These are phyloP conservation scores for Eptatretus burgeri DNA, from an alignment of 2,113 vertebrate species.

Conservation along the genomic window DNA sequence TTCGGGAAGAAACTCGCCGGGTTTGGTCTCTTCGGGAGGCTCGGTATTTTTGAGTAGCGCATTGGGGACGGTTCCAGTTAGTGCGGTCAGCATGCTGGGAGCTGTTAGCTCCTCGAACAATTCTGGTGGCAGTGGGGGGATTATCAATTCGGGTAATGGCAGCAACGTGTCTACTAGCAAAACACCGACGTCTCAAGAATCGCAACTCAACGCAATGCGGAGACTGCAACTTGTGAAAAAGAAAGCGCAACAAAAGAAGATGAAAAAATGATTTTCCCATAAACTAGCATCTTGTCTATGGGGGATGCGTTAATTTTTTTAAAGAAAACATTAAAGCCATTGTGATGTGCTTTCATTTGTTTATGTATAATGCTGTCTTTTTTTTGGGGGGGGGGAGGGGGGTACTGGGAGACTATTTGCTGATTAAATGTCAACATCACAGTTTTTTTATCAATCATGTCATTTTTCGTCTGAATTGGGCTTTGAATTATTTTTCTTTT, in stretches of 20 bases:
- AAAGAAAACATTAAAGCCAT: not conserved
- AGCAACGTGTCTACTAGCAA: conserved; percentile 32
- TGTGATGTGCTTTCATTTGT: not conserved
- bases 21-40: no score
- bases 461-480: not conserved
- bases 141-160: conserved; percentile 18
- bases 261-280: conserved; percentile 35
- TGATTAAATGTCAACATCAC: no score
- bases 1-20: no score
- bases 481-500: not conserved
- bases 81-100: conserved; percentile 15
- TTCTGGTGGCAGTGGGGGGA: conserved; percentile 12
- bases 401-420: no score
- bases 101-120: no score
- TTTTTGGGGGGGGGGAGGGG: no score
- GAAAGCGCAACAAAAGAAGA: conserved; percentile 83
- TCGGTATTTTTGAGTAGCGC: conserved; percentile 19
- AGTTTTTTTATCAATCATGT: not conserved
- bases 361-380: not conserved
- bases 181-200: conserved; percentile 64
- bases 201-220: conserved; percentile 86
- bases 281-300: no score
- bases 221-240: conserved; percentile 87
- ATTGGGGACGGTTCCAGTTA: conserved; percentile 24
- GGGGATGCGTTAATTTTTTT: no score